Conservation (phyloP, 2,888 invertebrate genomes). For the Chloroclysta siterata region DNA sequence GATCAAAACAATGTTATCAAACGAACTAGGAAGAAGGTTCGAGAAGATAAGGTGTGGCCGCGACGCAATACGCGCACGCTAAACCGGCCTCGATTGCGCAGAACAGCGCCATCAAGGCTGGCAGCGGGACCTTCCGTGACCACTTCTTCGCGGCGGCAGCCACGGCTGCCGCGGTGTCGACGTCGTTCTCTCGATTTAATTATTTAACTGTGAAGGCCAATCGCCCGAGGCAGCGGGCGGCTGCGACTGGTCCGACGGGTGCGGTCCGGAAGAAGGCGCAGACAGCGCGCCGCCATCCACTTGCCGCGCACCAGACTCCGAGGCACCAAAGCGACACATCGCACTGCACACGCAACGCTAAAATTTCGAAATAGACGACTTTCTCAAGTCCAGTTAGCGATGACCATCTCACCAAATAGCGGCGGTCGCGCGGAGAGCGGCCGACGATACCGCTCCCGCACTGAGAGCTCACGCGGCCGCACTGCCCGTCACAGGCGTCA, state of each 20-base stretch:
- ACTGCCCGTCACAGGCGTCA: conserved; percentile 28
- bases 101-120: conserved; percentile 82
- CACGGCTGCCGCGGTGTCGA: conserved; percentile 52
- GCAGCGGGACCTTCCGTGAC: conserved; percentile 79
- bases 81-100: conserved; percentile 83
- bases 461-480: conserved; percentile 18
- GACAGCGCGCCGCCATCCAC: conserved; percentile 82
- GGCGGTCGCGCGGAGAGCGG: conserved; percentile 54
- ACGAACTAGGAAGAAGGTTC: conserved; percentile 64
- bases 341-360: conserved; percentile 76
- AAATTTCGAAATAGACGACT: conserved; percentile 81
- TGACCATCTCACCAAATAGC: conserved; percentile 66
- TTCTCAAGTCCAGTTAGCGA: conserved; percentile 76
- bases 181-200: conserved; percentile 79
- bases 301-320: conserved; percentile 74
- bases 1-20: conserved; percentile 57
- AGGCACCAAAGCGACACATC: conserved; percentile 81
- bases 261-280: conserved; percentile 80
- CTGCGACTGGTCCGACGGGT: conserved; percentile 83
- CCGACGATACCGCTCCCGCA: conserved; percentile 50
- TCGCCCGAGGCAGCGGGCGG: conserved; percentile 81
- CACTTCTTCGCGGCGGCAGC: conserved; percentile 67
- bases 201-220: conserved; percentile 83
- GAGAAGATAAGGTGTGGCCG: conserved; percentile 72
- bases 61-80: conserved; percentile 72